Evolutionary conservation across 2,888 invertebrate species (phyloP).

Genomic region (Acleris sparsana): DNA sequence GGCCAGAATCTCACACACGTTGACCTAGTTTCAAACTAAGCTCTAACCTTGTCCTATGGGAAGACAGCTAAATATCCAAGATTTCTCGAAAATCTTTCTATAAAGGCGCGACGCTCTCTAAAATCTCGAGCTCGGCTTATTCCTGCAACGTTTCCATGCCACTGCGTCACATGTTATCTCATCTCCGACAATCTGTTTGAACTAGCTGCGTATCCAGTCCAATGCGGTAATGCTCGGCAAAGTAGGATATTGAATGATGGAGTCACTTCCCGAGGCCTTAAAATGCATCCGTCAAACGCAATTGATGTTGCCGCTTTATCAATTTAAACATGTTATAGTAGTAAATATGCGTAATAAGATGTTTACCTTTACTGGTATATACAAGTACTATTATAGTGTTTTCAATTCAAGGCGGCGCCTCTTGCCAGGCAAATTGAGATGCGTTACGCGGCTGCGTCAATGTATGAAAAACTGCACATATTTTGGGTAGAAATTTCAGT

Average conservation of each 20-base stretch:
- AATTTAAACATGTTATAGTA: neutral
- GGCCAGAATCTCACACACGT: no score
- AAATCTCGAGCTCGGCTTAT: neutral
- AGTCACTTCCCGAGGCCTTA: constrained; percentile 47
- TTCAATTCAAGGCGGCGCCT: no score
- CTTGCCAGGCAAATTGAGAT: no score
- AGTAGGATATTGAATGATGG: constrained; percentile 71
- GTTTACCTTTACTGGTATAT: no score
- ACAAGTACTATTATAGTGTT: no score
- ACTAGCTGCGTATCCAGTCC: constrained; percentile 21
- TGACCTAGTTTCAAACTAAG: no score
- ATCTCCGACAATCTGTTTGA: constrained; percentile 8
- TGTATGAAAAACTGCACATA: no score
- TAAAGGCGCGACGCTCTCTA: neutral
- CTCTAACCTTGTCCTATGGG: no score
- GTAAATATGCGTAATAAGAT: no score
- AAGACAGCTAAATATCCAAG: no score
- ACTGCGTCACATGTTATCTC: constrained; percentile 20
- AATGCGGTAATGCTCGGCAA: constrained; percentile 46
- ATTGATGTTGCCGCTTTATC: constrained; percentile 19
- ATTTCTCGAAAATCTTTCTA: neutral
- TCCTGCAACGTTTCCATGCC: constrained; percentile 1
- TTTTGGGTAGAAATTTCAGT: no score
- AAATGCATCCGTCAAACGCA: constrained; percentile 44
- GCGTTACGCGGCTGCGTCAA: no score